These are phyloP conservation scores for Semicossyphus pulcher DNA, from an alignment of 2,113 vertebrate genomes.

Conservation along the genomic window DNA sequence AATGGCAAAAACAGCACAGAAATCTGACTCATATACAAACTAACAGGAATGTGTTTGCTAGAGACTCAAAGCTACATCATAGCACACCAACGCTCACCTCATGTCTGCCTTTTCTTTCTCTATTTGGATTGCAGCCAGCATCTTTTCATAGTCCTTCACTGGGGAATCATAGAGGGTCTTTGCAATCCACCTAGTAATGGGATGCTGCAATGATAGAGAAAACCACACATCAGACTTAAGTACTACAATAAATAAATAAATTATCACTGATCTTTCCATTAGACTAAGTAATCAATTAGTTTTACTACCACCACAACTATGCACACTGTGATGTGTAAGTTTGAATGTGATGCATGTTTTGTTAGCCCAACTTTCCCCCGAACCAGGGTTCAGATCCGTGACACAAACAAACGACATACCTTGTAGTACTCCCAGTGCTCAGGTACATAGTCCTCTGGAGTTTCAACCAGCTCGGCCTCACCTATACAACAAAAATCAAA, in stretches of 20 bases:
- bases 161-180: constrained; percentile 85
- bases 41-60: neutral
- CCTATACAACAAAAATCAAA: constrained; percentile 82
- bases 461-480: constrained; percentile 92
- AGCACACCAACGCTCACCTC: constrained; percentile 86
- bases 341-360: neutral
- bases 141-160: constrained; percentile 93
- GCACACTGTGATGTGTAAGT: neutral
- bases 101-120: constrained; percentile 88
- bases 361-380: neutral
- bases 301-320: neutral
- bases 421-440: constrained; percentile 95
- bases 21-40: neutral
- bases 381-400: neutral
- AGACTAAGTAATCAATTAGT: neutral
- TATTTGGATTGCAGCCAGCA: constrained; percentile 86
- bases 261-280: neutral
- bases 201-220: constrained; percentile 85
- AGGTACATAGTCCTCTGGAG: constrained; percentile 91
- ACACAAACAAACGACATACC: constrained; percentile 71
- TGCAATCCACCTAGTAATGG: constrained; percentile 92
- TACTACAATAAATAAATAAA: neutral
- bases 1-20: neutral
- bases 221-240: neutral
- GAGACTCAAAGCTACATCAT: neutral